A percentile compares a stretch with the other conserved stretches of the same genome.
These are phyloP conservation scores for Automeris io DNA, from an alignment of 2,888 invertebrate species.

Conservation along the genomic window DNA sequence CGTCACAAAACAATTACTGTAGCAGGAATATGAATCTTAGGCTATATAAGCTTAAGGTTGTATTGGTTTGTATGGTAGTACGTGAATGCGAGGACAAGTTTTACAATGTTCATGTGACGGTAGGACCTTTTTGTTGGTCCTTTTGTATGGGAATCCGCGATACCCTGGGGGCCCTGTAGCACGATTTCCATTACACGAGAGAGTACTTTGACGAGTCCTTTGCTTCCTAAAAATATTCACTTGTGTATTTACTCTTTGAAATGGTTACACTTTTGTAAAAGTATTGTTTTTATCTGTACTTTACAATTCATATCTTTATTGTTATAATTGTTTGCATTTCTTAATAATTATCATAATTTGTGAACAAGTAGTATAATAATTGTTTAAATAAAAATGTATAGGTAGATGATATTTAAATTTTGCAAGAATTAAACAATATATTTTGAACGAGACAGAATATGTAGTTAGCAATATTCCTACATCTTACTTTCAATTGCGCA, in stretches of 20 bases:
- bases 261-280: conserved; percentile 12
- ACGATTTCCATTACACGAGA: conserved; percentile 73
- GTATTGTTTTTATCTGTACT: not conserved
- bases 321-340: too few relatives aligned
- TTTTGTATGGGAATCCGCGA: conserved; percentile 69
- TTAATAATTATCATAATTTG: too few relatives aligned
- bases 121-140: conserved; percentile 72
- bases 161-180: conserved; percentile 62
- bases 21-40: conserved; percentile 42
- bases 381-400: too few relatives aligned
- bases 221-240: conserved; percentile 48
- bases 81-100: conserved; percentile 62
- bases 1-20: conserved; percentile 49
- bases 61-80: conserved; percentile 37
- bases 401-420: too few relatives aligned
- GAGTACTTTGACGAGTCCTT: conserved; percentile 57
- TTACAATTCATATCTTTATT: not conserved
- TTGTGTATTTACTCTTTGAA: conserved; percentile 26
- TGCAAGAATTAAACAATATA: too few relatives aligned
- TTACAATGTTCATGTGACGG: conserved; percentile 76
- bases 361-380: too few relatives aligned
- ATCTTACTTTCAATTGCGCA: too few relatives aligned
- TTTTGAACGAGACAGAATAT: too few relatives aligned
- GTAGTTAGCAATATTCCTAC: too few relatives aligned
- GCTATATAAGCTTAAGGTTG: conserved; percentile 30